These are phyloP conservation scores for Cantharis rustica DNA, from an alignment of 2,888 invertebrate genomes.

Conservation along the genomic window DNA sequence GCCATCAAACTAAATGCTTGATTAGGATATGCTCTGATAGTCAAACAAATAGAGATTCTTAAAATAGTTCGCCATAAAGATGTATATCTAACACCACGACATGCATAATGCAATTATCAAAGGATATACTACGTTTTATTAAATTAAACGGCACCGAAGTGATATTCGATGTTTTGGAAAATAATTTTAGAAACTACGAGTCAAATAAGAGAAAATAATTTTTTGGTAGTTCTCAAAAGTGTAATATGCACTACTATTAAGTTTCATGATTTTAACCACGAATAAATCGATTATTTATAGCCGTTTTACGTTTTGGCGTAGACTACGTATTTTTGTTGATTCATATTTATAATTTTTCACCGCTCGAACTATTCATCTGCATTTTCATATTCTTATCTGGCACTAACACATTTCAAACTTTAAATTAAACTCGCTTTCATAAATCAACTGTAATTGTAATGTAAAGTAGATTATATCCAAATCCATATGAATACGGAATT, in stretches of 20 bases:
- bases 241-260: too few species aligned
- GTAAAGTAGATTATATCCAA: neutral
- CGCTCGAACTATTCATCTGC: neutral
- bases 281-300: too few species aligned
- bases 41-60: neutral
- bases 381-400: neutral
- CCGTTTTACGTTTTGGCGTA: too few species aligned
- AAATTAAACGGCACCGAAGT: too few species aligned
- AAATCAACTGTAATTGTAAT: neutral
- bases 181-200: too few species aligned
- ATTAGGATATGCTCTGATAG: neutral
- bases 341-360: too few species aligned
- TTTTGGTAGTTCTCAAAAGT: too few species aligned
- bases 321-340: too few species aligned
- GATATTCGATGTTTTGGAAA: too few species aligned
- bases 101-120: neutral
- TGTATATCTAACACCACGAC: neutral
- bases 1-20: conserved; percentile 1
- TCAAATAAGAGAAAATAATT: too few species aligned
- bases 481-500: neutral
- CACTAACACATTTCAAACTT: neutral
- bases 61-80: neutral
- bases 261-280: too few species aligned
- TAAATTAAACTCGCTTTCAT: neutral
- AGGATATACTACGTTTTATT: neutral